Percentiles rank a stretch among this genome's conserved stretches.
phyloP scores from a whole-genome alignment of 2,797 vertebrate species.

The Hydrolagus colliei region DNA sequence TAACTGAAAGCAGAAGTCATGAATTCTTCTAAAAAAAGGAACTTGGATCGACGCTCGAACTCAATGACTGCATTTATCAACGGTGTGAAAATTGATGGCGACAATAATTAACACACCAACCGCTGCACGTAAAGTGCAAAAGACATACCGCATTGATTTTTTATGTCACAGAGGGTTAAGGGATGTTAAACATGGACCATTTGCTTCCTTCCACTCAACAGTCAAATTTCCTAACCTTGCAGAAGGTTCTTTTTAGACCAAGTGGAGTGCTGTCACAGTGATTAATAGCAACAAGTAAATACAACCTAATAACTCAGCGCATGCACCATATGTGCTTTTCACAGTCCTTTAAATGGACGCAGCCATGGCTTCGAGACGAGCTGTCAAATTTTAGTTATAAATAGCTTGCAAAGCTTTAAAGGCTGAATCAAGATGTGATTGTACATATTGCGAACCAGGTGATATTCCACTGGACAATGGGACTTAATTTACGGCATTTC shows the following conservation, averaged over 20 bases:
- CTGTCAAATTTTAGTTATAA: slow-evolving; percentile 25
- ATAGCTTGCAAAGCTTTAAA: slow-evolving; percentile 22
- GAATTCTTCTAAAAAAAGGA: no score
- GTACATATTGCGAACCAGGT: slow-evolving; percentile 8
- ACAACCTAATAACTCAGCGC: slow-evolving; percentile 30
- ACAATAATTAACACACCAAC: no score
- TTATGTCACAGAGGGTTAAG: background rate
- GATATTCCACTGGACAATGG: background rate
- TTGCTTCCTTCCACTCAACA: background rate
- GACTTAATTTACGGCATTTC: background rate
- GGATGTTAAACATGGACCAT: slow-evolving; percentile 8
- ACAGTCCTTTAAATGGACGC: slow-evolving; percentile 10
- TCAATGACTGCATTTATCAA: no score
- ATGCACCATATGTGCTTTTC: slow-evolving; percentile 20
- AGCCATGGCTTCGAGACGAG: background rate
- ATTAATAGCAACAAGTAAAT: slow-evolving; percentile 20
- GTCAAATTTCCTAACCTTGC: slow-evolving; percentile 19
- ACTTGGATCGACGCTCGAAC: no score
- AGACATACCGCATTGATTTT: no score
- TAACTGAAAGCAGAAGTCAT: no score
- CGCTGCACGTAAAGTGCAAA: no score
- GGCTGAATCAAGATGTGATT: slow-evolving; percentile 15
- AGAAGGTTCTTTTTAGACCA: slow-evolving; percentile 2
- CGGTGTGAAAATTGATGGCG: no score
- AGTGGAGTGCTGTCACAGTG: slow-evolving; percentile 18